A percentile compares a stretch with the other conserved stretches of the same genome.
These are phyloP conservation scores for Sarcoramphus papa DNA, from an alignment of 2,797 vertebrate species.

Conservation along the genomic window DNA sequence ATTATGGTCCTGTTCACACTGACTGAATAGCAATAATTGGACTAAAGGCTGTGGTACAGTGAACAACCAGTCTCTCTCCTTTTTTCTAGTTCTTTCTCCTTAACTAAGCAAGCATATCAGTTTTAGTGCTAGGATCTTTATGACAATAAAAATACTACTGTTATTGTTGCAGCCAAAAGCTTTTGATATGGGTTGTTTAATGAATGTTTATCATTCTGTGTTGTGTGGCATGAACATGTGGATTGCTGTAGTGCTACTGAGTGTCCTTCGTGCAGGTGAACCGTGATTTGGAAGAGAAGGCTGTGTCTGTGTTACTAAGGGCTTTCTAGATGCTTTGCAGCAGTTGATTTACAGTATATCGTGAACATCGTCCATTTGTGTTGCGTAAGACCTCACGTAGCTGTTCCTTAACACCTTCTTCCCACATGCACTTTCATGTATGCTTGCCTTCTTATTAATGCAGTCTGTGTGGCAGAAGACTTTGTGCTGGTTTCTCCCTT, in stretches of 20 bases:
- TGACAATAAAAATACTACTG: background rate
- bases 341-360: background rate
- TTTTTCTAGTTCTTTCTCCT: background rate
- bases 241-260: background rate
- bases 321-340: background rate
- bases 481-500: background rate
- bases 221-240: accelerated
- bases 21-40: background rate
- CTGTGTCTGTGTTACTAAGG: background rate
- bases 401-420: background rate
- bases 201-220: accelerated
- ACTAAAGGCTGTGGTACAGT: background rate
- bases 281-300: background rate
- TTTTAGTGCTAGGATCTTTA: background rate
- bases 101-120: background rate
- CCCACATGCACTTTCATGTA: accelerated
- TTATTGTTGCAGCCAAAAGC: background rate
- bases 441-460: background rate
- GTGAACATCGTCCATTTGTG: accelerated
- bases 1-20: background rate
- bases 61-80: background rate
- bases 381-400: accelerated
- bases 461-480: background rate
- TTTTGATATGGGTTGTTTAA: background rate
- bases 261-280: accelerated